Evolutionary conservation across 2,797 vertebrate species (phyloP).

Genomic region (Pterois miles): DNA sequence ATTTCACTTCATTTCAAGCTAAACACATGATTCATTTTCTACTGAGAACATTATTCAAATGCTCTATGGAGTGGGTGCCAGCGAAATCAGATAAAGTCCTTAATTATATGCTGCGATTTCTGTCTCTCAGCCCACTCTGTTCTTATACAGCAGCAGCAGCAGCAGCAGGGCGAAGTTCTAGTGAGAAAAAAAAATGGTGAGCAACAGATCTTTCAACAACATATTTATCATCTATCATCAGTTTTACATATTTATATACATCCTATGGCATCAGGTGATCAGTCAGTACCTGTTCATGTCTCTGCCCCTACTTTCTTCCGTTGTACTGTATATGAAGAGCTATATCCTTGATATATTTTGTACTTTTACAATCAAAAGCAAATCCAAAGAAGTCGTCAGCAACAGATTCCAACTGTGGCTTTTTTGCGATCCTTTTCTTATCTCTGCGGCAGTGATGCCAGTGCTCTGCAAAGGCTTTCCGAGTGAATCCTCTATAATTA

Average conservation of each 20-base stretch:
- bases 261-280: background rate
- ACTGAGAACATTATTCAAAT: slow-evolving; percentile 62
- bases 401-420: background rate
- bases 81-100: slow-evolving; percentile 63
- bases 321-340: background rate
- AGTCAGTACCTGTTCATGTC: background rate
- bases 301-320: background rate
- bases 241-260: slow-evolving; percentile 5
- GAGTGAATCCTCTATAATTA: slow-evolving; percentile 50
- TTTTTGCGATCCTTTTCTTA: slow-evolving; percentile 12
- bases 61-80: slow-evolving; percentile 59
- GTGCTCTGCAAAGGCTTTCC: slow-evolving; percentile 22
- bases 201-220: background rate
- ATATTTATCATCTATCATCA: background rate
- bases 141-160: slow-evolving; percentile 46
- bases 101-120: slow-evolving; percentile 66
- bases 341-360: background rate
- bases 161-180: slow-evolving; percentile 16
- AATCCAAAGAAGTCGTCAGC: background rate
- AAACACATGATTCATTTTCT: slow-evolving; percentile 62
- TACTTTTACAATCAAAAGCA: background rate
- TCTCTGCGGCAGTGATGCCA: background rate
- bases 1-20: slow-evolving; percentile 23
- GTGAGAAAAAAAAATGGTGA: background rate
- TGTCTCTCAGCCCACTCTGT: slow-evolving; percentile 64